A percentile compares a stretch with the other conserved stretches of the same genome.
Conservation (phyloP, 53 echinoderm and acorn worm species). For the Zoroaster sp. region DNA sequence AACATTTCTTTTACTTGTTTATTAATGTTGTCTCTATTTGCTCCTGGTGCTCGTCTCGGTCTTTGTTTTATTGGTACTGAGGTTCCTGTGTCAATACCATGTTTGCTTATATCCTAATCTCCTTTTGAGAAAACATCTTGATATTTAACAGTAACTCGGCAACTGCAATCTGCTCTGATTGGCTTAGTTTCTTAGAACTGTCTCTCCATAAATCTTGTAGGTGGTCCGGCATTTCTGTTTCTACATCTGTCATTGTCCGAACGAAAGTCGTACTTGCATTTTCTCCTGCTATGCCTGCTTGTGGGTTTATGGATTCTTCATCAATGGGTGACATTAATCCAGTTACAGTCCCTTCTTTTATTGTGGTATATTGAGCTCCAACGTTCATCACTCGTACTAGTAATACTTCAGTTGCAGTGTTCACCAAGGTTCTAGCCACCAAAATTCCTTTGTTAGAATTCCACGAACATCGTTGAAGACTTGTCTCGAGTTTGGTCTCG, state of each 20-base stretch:
- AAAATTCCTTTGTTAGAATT: too few relatives aligned
- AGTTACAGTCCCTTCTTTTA: not conserved
- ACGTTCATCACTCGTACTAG: too few relatives aligned
- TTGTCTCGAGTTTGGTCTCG: too few relatives aligned
- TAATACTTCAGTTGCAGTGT: too few relatives aligned
- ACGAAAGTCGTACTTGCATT: not conserved
- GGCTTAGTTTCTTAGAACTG: not conserved
- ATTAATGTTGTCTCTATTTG: not conserved
- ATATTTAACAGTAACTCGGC: not conserved
- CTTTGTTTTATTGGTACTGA: slow-evolving; percentile 22
- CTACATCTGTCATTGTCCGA: not conserved
- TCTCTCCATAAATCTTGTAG: not conserved
- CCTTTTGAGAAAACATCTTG: too few relatives aligned
- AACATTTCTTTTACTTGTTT: not conserved
- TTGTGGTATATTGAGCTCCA: too few relatives aligned
- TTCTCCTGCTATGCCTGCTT: not conserved
- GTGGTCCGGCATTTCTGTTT: not conserved
- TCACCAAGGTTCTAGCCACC: too few relatives aligned
- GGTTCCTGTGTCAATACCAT: too few relatives aligned
- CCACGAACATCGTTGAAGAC: too few relatives aligned
- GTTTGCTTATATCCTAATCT: too few relatives aligned
- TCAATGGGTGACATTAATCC: not conserved
- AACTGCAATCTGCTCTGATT: not conserved
- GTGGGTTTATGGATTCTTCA: not conserved
- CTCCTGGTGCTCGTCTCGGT: not conserved